Evolutionary conservation across 2,888 invertebrate genomes (phyloP), one percentile per base, ranked within the genome.

Genomic region (Lasioglossum pauxillum): DNA sequence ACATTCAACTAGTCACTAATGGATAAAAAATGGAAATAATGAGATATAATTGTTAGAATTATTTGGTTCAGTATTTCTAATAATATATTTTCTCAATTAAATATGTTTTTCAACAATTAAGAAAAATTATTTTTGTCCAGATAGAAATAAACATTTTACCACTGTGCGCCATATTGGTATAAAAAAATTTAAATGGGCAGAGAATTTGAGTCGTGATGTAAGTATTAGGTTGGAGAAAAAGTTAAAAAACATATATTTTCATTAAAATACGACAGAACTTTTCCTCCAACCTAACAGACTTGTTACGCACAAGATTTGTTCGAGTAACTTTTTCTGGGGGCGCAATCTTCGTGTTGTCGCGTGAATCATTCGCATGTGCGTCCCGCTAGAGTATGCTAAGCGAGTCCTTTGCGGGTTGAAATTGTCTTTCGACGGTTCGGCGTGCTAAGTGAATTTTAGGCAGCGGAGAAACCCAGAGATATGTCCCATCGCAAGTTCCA

Each of bases 381-480:
- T 74, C 69, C 46, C 12, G 23, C 76, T 76, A 41, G 74, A 76
- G 53, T 38, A 72, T 57, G 75, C 74, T 75, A 64, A 84, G 35
- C 27, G 75, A 78, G 14, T 72, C 67, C 74, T 79, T 85, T 72
- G 46, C 67, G n/a, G 75, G 49, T 46, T 69, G 74, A 86, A 73
- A 86, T 87, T 86, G 75, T 80, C 78, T 86, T 86, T 78, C 71
- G 77, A 80, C 73, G 46, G 71, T 80, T 80, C 74, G 64, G 69
- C 38, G 79, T 78, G 77, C 49, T 76, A 88, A 90, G 76, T 88
- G 87, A 81, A 90, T 89, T 89, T 83, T 79, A 76, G 79, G 57
- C 82, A 75, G 75, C 57, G 71, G 77, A 78, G 80, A 80, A 80
- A 71, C 31, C 78, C 38, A 38, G 71, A 84, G 80, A 82, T 79